Evolutionary conservation across 2,113 vertebrate genomes (phyloP), one percentile per base, ranked within the genome.

Genomic region (Lepidothrix coronata): DNA sequence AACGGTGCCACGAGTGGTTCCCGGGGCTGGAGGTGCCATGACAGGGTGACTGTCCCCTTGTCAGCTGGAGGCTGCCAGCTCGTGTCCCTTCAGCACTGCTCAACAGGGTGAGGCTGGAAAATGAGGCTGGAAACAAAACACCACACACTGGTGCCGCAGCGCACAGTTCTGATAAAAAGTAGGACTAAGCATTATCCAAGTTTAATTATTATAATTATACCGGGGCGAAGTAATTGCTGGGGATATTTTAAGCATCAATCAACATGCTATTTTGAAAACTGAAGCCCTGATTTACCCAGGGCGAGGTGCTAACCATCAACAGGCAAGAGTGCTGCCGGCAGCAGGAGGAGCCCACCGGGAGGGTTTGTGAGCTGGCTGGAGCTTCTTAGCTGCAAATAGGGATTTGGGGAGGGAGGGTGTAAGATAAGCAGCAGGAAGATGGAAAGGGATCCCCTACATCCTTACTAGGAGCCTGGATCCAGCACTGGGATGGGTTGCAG

Each of bases 131-230:
- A 77, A 90, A 92, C 94, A 85, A 93, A 92, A 72, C 74, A 12
- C 11, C 5, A 77, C 7, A 19, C 65, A 0, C 62, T 85, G 81
- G 28, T 88, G 95, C 68, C 3, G 3, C 92, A 70, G 91, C 82
- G 1, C 94, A 66, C 59, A 90, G 88, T 55, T 83, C 93, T 96
- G 89, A 52, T 87, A 82, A 87, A 95, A 96, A 97, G 94, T 76
- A 79, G 92, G 86, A 44, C 78, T 94, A 94, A 94, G 85, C 83
- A 83, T 91, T 94, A 85, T 92, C 95, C 89, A 33, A 88, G 92
- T 68, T 94, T 92, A 85, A 96, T 77, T 91, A 94, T 90, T 91
- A 68, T 96, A 76, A 97, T 95, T 92, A 96, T 94, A 92, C 96
- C 93, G 68, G 91, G 88, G 95, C 61, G 57, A 94, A 90, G 75